Evolutionary conservation across 1,140 invertebrate species (phyloP), one percentile per base, ranked within the genome.

Genomic region (Dreissena polymorpha): DNA sequence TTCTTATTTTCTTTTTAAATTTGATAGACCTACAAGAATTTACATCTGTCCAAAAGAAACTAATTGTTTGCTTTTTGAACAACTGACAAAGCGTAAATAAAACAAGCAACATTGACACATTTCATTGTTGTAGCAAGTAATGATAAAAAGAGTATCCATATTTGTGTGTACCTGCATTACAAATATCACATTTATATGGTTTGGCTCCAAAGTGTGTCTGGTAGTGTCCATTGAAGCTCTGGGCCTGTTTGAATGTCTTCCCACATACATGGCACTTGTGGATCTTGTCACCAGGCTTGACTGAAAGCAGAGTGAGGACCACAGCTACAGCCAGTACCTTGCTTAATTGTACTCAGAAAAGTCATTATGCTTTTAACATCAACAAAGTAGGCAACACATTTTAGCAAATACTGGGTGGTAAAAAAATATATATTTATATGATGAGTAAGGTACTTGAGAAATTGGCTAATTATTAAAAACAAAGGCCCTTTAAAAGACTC

Each of bases 151-250:
- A n/a, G n/a, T n/a, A n/a, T n/a, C n/a, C n/a, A n/a, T n/a, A n/a
- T n/a, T n/a, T n/a, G n/a, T n/a, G n/a, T n/a, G n/a, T 79, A 79
- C 76, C 76, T 70, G 49, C 73, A 51, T 73, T 53, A 50, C 78
- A 81, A 25, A 73, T 65, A 7, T 72, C 70, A 81, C 78, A 81
- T 73, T 81, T 72, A 27, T 55, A 81, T 39, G 78, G 78, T 73
- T 81, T 81, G 21, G 53, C 69, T 27, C 78, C 78, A 73, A 81
- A 81, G n/a, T 81, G 78, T 49, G 78, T 72, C 53, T 72, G 78
- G 29, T 81, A 81, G 70, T 81, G 78, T 10, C 78, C 78, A 67
- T 81, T 81, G 49, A 64, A 81, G 53, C 78, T 81, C 16, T 63
- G 78, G 12, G 67, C 23, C 67, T 81, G 78, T 27, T 81, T 81